phyloP scores from a whole-genome alignment of 2,888 invertebrate species.

The Troides helena region DNA sequence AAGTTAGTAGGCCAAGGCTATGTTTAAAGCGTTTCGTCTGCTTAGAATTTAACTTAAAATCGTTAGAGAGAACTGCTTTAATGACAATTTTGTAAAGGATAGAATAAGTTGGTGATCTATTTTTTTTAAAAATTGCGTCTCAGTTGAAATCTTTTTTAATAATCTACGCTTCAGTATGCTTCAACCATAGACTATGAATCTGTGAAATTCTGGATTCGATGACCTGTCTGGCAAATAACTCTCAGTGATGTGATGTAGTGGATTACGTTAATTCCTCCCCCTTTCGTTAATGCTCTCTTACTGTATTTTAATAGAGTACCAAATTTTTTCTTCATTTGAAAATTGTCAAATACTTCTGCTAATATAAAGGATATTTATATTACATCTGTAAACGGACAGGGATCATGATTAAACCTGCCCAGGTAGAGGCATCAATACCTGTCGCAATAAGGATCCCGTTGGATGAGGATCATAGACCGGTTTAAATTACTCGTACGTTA shows the following conservation, averaged over 20 bases:
- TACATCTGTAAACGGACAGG: background rate
- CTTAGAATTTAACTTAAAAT: conserved; percentile 8
- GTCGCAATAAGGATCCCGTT: conserved; percentile 24
- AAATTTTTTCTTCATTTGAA: background rate
- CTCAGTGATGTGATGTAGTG: too few relatives aligned
- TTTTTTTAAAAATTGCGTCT: background rate
- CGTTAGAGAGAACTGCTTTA: background rate
- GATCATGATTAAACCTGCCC: conserved; percentile 17
- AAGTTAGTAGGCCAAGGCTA: conserved; percentile 17
- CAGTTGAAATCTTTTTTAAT: too few relatives aligned
- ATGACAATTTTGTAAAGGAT: background rate
- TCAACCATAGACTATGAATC: too few relatives aligned
- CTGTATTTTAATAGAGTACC: too few relatives aligned
- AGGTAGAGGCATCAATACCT: conserved; percentile 26
- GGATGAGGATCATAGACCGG: conserved; percentile 27
- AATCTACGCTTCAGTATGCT: too few relatives aligned
- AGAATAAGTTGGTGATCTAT: background rate
- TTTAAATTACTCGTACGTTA: conserved; percentile 25
- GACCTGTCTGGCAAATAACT: too few relatives aligned
- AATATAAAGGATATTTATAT: conserved; percentile 14
- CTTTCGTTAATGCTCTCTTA: too few relatives aligned
- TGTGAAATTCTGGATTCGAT: too few relatives aligned
- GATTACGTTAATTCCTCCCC: too few relatives aligned
- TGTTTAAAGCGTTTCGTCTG: conserved; percentile 1
- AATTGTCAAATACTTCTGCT: background rate